phyloP scores from a whole-genome alignment of 2,797 vertebrate genomes.

The Euphonia xanthogaster region DNA sequence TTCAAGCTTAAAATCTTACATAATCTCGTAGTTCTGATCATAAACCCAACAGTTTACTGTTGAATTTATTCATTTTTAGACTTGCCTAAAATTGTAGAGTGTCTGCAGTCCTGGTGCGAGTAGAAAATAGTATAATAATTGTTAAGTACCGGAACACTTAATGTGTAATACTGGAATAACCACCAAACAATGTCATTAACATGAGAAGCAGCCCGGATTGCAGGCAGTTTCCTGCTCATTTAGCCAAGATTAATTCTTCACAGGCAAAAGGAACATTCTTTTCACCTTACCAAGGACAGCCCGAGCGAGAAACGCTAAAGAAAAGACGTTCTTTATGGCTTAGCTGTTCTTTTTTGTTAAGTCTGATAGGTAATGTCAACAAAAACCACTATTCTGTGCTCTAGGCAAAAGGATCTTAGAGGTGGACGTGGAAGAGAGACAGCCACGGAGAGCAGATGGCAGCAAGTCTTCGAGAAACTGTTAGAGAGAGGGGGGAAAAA shows the following conservation, averaged over 20 bases:
- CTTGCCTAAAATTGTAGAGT: not conserved
- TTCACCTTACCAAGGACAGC: not conserved
- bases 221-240: constrained; percentile 47
- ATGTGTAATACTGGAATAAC: not conserved
- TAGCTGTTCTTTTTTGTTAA: not conserved
- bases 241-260: constrained; percentile 40
- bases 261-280: constrained; percentile 18
- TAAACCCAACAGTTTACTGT: not conserved
- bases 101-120: not conserved
- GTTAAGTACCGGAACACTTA: constrained; percentile 5
- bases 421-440: not conserved
- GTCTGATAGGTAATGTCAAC: not conserved
- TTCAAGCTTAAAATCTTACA: not conserved
- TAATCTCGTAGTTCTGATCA: not conserved
- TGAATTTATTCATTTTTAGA: not conserved
- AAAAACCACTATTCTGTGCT: not conserved
- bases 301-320: not conserved
- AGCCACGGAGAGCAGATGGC: not conserved
- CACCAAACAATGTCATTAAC: constrained; percentile 29
- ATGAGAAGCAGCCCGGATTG: not conserved
- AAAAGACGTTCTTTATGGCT: not conserved
- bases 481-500: fast-evolving
- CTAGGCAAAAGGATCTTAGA: not conserved
- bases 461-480: not conserved
- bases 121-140: not conserved